Percentiles rank a stretch among this genome's conserved stretches.
phyloP scores from a whole-genome alignment of 2,888 invertebrate species.

The Sepiola atlantica region DNA sequence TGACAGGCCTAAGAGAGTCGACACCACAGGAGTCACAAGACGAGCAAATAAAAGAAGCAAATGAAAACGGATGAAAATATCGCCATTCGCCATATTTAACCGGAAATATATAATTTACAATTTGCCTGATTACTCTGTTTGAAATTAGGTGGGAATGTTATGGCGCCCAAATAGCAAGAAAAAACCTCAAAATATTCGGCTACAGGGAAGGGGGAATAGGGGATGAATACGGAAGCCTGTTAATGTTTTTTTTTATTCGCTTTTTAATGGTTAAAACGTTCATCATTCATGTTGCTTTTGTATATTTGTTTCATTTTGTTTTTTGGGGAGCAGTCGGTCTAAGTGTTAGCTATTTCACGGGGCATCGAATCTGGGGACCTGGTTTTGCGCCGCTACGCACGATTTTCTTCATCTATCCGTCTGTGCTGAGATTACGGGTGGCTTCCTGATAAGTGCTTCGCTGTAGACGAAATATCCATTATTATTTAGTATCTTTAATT shows the following conservation, averaged over 20 bases:
- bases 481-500: no score
- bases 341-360: neutral
- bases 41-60: neutral
- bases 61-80: neutral
- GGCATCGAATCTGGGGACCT: neutral
- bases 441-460: no score
- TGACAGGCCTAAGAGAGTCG: conserved; percentile 7
- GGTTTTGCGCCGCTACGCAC: neutral
- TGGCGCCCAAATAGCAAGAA: neutral
- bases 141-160: neutral
- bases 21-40: neutral
- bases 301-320: no score
- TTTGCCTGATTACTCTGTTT: neutral
- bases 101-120: neutral
- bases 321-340: neutral
- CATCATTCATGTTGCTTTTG: no score
- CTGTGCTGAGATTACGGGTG: no score
- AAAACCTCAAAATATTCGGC: neutral
- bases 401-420: neutral
- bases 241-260: neutral
- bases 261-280: neutral
- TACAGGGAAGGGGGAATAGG: no score
- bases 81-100: neutral
- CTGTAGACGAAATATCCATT: no score
- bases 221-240: neutral